phyloP scores from a whole-genome alignment of 1,140 invertebrate species.

The Metaphire vulgaris region DNA sequence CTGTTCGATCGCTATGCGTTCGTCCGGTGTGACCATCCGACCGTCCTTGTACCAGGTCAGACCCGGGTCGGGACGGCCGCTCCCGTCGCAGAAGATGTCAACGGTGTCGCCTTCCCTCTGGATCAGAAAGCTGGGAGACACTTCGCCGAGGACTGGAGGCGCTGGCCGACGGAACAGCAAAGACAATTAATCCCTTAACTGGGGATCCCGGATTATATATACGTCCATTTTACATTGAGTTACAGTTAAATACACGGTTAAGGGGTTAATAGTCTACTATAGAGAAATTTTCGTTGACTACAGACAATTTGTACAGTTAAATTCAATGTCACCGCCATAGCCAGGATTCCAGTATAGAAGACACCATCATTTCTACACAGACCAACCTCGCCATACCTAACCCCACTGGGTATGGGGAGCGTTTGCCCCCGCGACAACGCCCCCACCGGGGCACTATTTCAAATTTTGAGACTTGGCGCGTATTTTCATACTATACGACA shows the following conservation, averaged over 20 bases:
- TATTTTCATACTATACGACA: no score
- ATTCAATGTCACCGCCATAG: no score
- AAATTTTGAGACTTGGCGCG: no score
- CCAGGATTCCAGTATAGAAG: no score
- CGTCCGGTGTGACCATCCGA: constrained; percentile 10
- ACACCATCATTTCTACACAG: no score
- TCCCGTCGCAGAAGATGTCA: constrained; percentile 87
- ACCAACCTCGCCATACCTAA: no score
- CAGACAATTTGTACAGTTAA: no score
- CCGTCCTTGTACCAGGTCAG: constrained; percentile 42
- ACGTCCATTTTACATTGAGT: neutral
- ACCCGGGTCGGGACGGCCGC: constrained; percentile 60
- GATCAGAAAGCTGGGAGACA: constrained; percentile 36
- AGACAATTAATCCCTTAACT: neutral
- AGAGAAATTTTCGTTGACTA: no score
- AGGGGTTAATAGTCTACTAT: neutral
- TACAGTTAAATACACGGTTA: neutral
- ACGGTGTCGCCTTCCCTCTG: constrained; percentile 67
- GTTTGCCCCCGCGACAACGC: no score
- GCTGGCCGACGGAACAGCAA: constrained; percentile 33
- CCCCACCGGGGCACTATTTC: no score
- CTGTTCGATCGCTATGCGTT: constrained; percentile 24
- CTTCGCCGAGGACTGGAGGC: constrained; percentile 37
- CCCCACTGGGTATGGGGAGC: no score
- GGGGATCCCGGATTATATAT: no score